phyloP scores from a whole-genome alignment of 2,113 vertebrate genomes.

The Larimichthys polyactis region DNA sequence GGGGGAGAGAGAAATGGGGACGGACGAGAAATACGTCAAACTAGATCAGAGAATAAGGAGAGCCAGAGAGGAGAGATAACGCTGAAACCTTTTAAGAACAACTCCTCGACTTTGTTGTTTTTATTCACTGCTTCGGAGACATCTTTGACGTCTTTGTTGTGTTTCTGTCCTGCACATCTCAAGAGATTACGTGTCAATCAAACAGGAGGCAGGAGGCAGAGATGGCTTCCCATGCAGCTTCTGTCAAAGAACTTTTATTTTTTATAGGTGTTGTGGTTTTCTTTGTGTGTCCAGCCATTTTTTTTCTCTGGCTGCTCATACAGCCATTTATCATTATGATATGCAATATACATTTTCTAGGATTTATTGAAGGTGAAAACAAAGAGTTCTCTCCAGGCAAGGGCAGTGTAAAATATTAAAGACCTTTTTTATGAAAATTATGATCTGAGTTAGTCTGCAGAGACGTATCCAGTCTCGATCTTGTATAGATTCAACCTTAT shows the following conservation, averaged over 20 bases:
- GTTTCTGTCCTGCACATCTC: constrained; percentile 18
- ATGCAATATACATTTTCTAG: background rate
- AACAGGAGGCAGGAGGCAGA: background rate
- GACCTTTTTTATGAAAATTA: too few species aligned
- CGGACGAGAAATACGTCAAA: background rate
- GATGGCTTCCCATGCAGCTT: background rate
- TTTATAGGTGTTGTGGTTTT: constrained; percentile 1
- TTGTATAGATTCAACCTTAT: too few species aligned
- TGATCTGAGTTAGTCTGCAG: too few species aligned
- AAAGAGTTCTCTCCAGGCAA: too few species aligned
- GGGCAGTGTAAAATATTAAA: too few species aligned
- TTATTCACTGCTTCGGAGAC: constrained; percentile 11
- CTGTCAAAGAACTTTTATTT: background rate
- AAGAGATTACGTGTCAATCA: constrained; percentile 24
- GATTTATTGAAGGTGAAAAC: background rate
- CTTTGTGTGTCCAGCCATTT: background rate
- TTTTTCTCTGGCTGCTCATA: background rate
- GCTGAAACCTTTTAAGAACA: constrained; percentile 12
- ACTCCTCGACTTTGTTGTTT: constrained; percentile 10
- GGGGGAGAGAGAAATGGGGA: background rate
- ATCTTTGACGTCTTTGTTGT: constrained; percentile 41
- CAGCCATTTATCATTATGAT: background rate
- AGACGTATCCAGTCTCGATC: too few species aligned
- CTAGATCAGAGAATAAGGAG: constrained; percentile 8
- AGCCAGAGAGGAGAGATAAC: background rate